Conservation (phyloP, 2,113 vertebrate genomes). For the Nerophis lumbriciformis region DNA sequence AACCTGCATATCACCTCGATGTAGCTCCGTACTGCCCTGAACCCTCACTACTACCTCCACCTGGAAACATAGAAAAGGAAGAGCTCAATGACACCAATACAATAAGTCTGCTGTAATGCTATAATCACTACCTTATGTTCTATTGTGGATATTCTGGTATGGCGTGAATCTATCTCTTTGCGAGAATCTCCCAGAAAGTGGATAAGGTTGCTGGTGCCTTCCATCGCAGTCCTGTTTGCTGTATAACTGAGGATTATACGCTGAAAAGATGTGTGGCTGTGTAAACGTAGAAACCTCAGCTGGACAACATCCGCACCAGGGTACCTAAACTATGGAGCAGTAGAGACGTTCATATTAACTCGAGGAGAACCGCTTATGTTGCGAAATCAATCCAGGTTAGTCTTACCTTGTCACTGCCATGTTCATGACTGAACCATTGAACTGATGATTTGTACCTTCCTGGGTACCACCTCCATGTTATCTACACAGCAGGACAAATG, state of each 20-base stretch:
- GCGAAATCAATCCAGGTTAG: not conserved
- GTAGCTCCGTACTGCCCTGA: conserved; percentile 44
- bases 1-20: conserved; percentile 56
- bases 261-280: conserved; percentile 67
- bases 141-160: conserved; percentile 31
- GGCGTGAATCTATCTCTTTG: conserved; percentile 47
- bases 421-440: conserved; percentile 50
- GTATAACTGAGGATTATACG: conserved; percentile 53
- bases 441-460: conserved; percentile 15
- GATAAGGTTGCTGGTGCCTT: conserved; percentile 12
- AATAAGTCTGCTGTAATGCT: not conserved
- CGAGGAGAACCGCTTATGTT: not conserved
- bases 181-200: conserved; percentile 61
- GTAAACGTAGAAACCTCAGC: conserved; percentile 70
- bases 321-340: conserved; percentile 63
- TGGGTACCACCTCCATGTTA: conserved; percentile 36
- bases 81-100: not conserved
- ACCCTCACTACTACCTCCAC: conserved; percentile 46
- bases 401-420: conserved; percentile 48
- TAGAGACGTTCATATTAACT: not conserved
- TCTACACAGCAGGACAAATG: conserved; percentile 35
- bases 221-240: conserved; percentile 6
- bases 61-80: conserved; percentile 26
- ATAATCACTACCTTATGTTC: conserved; percentile 52
- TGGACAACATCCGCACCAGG: conserved; percentile 65